phyloP scores from a whole-genome alignment of 2,113 vertebrate species.

The Cyanocitta stelleri region DNA sequence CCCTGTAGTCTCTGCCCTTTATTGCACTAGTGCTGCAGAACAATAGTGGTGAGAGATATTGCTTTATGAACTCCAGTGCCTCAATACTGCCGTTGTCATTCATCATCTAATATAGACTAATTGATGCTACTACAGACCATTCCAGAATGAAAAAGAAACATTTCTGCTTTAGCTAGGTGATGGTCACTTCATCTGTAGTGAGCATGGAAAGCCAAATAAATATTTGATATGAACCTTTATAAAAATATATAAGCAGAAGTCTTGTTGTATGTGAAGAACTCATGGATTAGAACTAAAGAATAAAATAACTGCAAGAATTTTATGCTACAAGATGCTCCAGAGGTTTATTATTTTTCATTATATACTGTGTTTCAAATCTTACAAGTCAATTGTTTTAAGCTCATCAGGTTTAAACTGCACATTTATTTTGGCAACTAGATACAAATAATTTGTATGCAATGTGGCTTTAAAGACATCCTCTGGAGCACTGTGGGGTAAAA shows the following conservation, averaged over 20 bases:
- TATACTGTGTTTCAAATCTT: not conserved
- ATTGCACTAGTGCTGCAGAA: conserved; percentile 1
- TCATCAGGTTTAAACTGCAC: not conserved
- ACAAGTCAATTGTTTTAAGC: not conserved
- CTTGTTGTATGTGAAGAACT: not conserved
- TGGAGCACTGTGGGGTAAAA: not conserved
- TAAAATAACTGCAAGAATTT: not conserved
- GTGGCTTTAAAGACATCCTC: not conserved
- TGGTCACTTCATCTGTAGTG: not conserved
- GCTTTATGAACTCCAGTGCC: not conserved
- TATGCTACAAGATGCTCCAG: not conserved
- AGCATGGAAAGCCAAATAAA: not conserved
- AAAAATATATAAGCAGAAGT: not conserved
- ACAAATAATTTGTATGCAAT: not conserved
- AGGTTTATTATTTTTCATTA: not conserved
- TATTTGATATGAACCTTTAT: not conserved
- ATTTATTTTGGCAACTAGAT: not conserved
- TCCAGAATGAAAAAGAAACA: not conserved
- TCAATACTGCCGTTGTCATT: not conserved
- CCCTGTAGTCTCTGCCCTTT: not conserved
- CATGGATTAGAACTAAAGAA: not conserved
- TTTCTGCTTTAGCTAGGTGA: not conserved
- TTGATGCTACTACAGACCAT: not conserved
- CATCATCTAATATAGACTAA: not conserved
- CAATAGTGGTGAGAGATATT: not conserved